Percentiles rank a stretch among this genome's conserved stretches.
Evolutionary conservation across 30 jellyfish, hydroid and myxozoan species (phyloP).

Genomic region (Cassiopea andromeda): DNA sequence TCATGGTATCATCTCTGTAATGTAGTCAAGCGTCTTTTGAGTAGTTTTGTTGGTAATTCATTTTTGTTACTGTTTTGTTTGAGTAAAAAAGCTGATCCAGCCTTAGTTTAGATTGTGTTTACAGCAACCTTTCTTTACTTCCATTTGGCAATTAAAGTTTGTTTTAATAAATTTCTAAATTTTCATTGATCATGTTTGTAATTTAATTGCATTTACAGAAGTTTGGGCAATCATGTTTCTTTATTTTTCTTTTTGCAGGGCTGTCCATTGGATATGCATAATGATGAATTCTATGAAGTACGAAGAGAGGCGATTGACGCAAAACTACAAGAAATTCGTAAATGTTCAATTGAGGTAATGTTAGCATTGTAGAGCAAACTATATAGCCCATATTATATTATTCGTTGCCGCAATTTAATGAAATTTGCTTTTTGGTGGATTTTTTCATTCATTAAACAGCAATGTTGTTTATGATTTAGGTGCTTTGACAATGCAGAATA

Average conservation of each 20-base stretch:
- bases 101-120: too few species aligned
- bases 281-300: constrained; percentile 72
- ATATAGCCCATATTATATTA: neutral
- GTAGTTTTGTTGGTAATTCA: too few species aligned
- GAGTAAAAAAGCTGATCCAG: too few species aligned
- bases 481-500: too few species aligned
- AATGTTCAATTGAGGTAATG: constrained; percentile 27
- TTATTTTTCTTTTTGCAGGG: constrained; percentile 39
- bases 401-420: neutral
- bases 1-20: too few species aligned
- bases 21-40: too few species aligned
- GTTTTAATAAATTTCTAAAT: neutral
- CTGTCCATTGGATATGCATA: constrained; percentile 81
- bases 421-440: too few species aligned
- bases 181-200: neutral
- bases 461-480: too few species aligned
- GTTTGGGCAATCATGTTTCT: neutral
- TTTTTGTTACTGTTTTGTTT: too few species aligned
- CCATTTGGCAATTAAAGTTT: too few species aligned
- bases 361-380: neutral
- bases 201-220: neutral
- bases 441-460: too few species aligned
- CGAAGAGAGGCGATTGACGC: constrained; percentile 61
- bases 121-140: too few species aligned
- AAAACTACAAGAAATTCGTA: constrained; percentile 43